phyloP scores from a whole-genome alignment of 2,888 invertebrate genomes.

The Trypoxylon attenuatum region DNA sequence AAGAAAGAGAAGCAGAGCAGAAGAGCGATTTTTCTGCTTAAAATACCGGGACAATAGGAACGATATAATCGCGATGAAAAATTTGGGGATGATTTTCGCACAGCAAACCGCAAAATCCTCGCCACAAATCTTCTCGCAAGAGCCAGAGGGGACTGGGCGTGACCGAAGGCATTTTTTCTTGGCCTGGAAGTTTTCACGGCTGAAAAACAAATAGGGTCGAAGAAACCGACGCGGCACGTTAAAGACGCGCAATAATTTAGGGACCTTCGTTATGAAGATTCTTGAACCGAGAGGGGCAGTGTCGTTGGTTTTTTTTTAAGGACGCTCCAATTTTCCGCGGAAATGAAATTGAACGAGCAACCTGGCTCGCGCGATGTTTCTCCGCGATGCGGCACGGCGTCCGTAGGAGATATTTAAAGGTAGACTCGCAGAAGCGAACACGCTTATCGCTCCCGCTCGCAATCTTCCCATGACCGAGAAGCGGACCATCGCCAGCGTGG shows the following conservation, averaged over 20 bases:
- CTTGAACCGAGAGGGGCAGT: not conserved
- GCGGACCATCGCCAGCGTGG: not conserved
- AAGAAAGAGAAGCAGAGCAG: not conserved
- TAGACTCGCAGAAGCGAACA: no score
- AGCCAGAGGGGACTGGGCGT: not conserved
- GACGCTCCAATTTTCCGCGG: not conserved
- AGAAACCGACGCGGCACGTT: not conserved
- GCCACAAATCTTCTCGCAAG: conserved; percentile 31
- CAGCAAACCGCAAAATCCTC: conserved; percentile 28
- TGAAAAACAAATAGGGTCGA: conserved; percentile 8
- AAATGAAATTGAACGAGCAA: not conserved
- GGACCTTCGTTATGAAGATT: not conserved
- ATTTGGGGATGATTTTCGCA: conserved; percentile 24
- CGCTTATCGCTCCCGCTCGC: not conserved
- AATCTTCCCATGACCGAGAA: not conserved
- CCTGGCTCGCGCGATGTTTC: no score
- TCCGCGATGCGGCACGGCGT: no score
- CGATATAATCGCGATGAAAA: conserved; percentile 38
- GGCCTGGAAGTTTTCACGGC: not conserved
- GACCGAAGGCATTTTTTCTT: conserved; percentile 7
- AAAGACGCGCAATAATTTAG: conserved; percentile 9
- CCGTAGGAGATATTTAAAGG: no score
- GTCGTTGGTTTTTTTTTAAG: not conserved
- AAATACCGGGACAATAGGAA: conserved; percentile 23
- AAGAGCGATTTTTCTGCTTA: conserved; percentile 26